Evolutionary conservation across 2,113 vertebrate genomes (phyloP), one percentile per base, ranked within the genome.

Genomic region (Mesitornis unicolor): DNA sequence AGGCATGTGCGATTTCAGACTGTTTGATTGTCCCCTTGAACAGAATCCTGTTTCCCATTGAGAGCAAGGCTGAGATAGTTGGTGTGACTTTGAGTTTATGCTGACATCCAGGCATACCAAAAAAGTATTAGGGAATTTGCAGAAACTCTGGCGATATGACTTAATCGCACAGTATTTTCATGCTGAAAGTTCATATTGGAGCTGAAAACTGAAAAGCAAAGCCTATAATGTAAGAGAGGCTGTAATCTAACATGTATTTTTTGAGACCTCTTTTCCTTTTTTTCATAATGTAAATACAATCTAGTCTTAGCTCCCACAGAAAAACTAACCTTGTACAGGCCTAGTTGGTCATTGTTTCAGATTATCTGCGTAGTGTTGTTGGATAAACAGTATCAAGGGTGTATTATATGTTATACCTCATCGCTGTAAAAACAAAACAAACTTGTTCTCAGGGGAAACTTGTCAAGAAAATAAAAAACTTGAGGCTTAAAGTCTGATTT

Each of bases 41-140:
- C 7, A 1, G n/a, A 18, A 2, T 18, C 17, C 15, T 25, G 18
- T 35, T 74, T 54, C 35, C 59, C 31, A 3, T 2, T 36, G 42
- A n/a, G 6, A 64, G 28, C 60, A 28, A 73, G 64, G 36, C 22
- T 12, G 7, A 38, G 21, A 2, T 13, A 6, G 28, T 17, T 29
- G 16, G 15, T 16, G 0, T 33, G 40, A 40, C 36, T 28, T 13
- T 33, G 20, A 10, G 33, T 50, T 18, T 16, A 10, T 2, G 1
- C 18, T 57, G 47, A 29, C 29, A 3, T 61, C 16, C 48, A 63
- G 36, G 31, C 16, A 8, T 15, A 51, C 15, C 21, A 29, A 50
- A n/a, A 59, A 48, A 65, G 5, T 6, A 6, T 3, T 28, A 4
- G 24, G 17, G n/a, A 24, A 14, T 31, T 74, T 20, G 31, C 35